Conservation (phyloP, 1,140 invertebrate species). For the Drosophila ercepeae region DNA sequence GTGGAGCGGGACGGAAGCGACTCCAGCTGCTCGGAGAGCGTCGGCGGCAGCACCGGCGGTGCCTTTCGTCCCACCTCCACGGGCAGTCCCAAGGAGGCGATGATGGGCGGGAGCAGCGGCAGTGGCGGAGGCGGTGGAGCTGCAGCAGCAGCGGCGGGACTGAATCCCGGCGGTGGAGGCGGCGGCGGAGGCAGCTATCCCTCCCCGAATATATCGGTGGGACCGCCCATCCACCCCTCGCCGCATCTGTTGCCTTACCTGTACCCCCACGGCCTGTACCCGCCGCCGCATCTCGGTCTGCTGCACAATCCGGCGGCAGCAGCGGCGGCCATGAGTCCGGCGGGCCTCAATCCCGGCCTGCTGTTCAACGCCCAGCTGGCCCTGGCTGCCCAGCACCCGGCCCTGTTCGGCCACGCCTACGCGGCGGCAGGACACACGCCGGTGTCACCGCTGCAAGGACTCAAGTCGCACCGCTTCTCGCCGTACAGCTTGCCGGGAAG, state of each 20-base stretch:
- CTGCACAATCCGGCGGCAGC: conserved; percentile 85
- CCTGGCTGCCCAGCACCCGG: conserved; percentile 91
- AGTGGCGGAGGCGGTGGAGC: conserved; percentile 84
- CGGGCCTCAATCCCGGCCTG: conserved; percentile 89
- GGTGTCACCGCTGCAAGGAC: conserved; percentile 85
- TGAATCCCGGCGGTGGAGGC: conserved; percentile 82
- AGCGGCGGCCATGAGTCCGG: conserved; percentile 85
- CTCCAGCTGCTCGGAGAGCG: conserved; percentile 87
- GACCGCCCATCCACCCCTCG: conserved; percentile 93
- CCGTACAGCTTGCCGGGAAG: conserved; percentile 91
- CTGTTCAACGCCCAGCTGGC: conserved; percentile 93
- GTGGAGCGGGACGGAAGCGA: conserved; percentile 87
- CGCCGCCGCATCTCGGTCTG: conserved; percentile 88
- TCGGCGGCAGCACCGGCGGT: conserved; percentile 85
- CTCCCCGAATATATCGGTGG: conserved; percentile 93
- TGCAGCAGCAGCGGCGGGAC: conserved; percentile 84
- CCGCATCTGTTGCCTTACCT: conserved; percentile 93
- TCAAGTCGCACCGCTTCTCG: conserved; percentile 88
- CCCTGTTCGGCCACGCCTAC: conserved; percentile 88
- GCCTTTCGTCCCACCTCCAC: conserved; percentile 86
- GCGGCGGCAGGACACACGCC: conserved; percentile 86
- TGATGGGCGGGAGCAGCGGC: conserved; percentile 84
- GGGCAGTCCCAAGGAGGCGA: conserved; percentile 84
- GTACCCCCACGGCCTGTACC: conserved; percentile 93
- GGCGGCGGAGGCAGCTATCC: conserved; percentile 86